Conservation (phyloP, 2,888 invertebrate species). For the Troides aeacus region DNA sequence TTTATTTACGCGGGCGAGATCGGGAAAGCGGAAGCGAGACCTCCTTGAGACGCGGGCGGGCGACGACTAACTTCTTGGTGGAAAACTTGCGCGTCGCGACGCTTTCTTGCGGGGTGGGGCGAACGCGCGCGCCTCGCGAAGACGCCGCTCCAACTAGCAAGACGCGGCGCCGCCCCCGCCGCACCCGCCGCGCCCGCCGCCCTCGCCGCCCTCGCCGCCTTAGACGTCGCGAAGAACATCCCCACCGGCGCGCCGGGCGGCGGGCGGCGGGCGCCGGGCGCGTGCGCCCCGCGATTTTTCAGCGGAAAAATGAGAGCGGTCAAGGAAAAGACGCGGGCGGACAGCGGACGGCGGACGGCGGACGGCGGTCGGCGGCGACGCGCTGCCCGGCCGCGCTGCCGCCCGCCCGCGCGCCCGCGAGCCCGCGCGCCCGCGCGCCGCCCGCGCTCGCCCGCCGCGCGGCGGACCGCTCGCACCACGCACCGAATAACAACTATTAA, state of each 20-base stretch:
- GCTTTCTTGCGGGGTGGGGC: constrained; percentile 78
- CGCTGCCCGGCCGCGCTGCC: constrained; percentile 43
- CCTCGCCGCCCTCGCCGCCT: constrained; percentile 79
- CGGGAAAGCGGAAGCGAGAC: constrained; percentile 72
- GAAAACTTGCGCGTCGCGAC: constrained; percentile 79
- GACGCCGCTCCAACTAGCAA: constrained; percentile 79
- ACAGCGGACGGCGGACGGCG: constrained; percentile 48
- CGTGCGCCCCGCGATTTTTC: constrained; percentile 78
- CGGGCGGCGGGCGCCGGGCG: constrained; percentile 52
- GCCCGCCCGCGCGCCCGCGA: constrained; percentile 37
- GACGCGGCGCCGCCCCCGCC: constrained; percentile 76
- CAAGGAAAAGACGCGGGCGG: constrained; percentile 74
- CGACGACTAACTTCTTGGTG: constrained; percentile 82
- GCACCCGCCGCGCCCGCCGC: constrained; percentile 75
- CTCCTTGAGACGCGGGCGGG: constrained; percentile 79
- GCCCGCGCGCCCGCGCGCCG: constrained; percentile 42
- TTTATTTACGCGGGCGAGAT: constrained; percentile 42
- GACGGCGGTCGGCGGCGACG: constrained; percentile 34
- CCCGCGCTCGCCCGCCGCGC: constrained; percentile 40
- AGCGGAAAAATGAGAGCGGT: constrained; percentile 79
- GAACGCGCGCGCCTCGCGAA: constrained; percentile 77
- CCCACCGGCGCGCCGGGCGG: constrained; percentile 52
- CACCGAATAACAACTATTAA: constrained; percentile 74
- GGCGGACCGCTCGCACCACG: constrained; percentile 69
- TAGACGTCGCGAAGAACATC: constrained; percentile 78